A percentile compares a stretch with the other conserved stretches of the same genome.
Conservation (phyloP, 2,888 invertebrate species). For the Augochlorella aurata region DNA sequence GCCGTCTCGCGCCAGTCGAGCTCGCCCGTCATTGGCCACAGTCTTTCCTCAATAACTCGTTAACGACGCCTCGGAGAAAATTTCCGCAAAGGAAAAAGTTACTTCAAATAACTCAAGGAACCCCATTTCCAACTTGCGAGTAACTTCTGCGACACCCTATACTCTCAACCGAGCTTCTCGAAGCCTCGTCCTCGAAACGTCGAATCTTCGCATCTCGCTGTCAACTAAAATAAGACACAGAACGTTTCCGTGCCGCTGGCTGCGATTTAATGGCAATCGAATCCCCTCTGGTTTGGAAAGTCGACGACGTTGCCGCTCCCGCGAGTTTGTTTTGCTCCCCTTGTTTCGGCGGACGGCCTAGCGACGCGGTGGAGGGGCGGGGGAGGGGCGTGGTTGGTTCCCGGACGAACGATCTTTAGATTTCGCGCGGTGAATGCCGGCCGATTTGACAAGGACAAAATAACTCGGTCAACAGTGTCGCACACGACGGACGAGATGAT, state of each 20-base stretch:
- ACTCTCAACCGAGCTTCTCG: too few relatives aligned
- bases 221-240: background rate
- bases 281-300: background rate
- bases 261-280: background rate
- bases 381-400: background rate
- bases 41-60: too few relatives aligned
- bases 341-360: background rate
- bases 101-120: too few relatives aligned
- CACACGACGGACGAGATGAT: conserved; percentile 97
- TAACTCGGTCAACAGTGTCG: conserved; percentile 87
- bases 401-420: conserved; percentile 31
- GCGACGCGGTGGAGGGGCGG: too few relatives aligned
- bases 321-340: background rate
- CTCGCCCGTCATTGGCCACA: too few relatives aligned
- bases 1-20: too few relatives aligned
- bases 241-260: background rate
- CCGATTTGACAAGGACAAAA: conserved; percentile 65
- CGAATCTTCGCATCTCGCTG: background rate
- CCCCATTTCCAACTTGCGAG: too few relatives aligned
- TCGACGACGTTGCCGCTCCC: background rate
- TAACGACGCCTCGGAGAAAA: too few relatives aligned
- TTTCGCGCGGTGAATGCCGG: conserved; percentile 37
- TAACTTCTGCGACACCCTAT: too few relatives aligned
- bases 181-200: background rate
- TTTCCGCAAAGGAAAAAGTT: too few relatives aligned